Conservation (phyloP, 2,113 vertebrate genomes). For the Pterocles orientalis region DNA sequence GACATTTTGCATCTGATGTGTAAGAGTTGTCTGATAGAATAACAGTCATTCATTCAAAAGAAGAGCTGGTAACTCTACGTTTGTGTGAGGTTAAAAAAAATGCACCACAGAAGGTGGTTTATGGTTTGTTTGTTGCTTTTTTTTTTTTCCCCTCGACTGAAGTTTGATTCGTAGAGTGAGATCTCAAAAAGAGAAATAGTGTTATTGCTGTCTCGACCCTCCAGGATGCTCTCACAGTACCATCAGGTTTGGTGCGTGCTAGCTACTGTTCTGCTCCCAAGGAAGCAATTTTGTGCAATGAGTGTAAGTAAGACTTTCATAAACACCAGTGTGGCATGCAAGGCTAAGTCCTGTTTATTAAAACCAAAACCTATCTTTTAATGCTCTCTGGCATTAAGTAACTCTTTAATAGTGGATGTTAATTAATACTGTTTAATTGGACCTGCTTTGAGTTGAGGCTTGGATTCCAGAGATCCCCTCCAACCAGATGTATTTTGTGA, state of each 20-base stretch:
- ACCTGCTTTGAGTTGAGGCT: background rate
- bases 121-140: too few relatives aligned
- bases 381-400: background rate
- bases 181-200: background rate
- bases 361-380: background rate
- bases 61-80: background rate
- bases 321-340: background rate
- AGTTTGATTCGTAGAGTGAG: background rate
- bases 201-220: background rate
- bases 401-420: background rate
- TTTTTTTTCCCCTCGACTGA: background rate
- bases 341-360: background rate
- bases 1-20: background rate
- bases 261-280: background rate
- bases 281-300: background rate
- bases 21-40: background rate
- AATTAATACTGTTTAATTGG: background rate
- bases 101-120: background rate
- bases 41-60: background rate
- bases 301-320: background rate
- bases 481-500: background rate
- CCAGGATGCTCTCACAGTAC: background rate
- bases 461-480: background rate
- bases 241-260: background rate
- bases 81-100: background rate